A percentile compares a stretch with the other conserved stretches of the same genome.
Evolutionary conservation across 1,140 invertebrate species (phyloP).

Genomic region (Drosophila pachea): DNA sequence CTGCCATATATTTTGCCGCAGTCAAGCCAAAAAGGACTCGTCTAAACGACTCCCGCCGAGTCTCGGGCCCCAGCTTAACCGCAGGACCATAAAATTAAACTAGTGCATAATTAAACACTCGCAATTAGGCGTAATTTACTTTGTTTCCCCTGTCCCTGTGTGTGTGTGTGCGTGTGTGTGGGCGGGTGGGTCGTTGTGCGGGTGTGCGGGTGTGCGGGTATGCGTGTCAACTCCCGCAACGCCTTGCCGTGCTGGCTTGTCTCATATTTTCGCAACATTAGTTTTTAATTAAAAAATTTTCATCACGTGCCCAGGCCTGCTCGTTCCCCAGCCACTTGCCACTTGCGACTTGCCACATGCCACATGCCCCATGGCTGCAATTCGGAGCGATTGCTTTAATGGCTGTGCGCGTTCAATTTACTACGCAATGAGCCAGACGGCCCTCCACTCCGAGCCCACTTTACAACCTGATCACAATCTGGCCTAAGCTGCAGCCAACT

Average conservation of each 20-base stretch:
- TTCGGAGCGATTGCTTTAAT: slow-evolving; percentile 39
- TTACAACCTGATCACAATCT: slow-evolving; percentile 20
- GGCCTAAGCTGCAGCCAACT: slow-evolving; percentile 1
- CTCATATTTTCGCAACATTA: slow-evolving; percentile 77
- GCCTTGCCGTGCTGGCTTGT: slow-evolving; percentile 14
- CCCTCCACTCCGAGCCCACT: not conserved
- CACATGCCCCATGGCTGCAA: slow-evolving; percentile 14
- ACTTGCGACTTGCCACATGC: slow-evolving; percentile 23
- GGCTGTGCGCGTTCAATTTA: slow-evolving; percentile 43
- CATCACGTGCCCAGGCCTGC: slow-evolving; percentile 51
- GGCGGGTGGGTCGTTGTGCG: no score
- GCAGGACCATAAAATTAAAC: slow-evolving; percentile 77
- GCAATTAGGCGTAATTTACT: slow-evolving; percentile 79
- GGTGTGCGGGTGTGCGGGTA: slow-evolving; percentile 21
- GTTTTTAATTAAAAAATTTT: slow-evolving; percentile 78
- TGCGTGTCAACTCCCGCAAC: slow-evolving; percentile 13
- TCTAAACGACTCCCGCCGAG: slow-evolving; percentile 8
- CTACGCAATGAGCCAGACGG: slow-evolving; percentile 24
- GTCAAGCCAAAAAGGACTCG: slow-evolving; percentile 28
- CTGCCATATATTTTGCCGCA: slow-evolving; percentile 36
- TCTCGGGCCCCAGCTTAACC: slow-evolving; percentile 45
- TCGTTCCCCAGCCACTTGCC: slow-evolving; percentile 1
- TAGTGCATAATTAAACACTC: slow-evolving; percentile 79
- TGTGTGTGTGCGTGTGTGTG: slow-evolving; percentile 24
- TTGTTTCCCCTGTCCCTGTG: slow-evolving; percentile 36